Base-by-base conservation (phyloP, 2,797 vertebrate genomes). In the Heterohyrax brucei region DNA sequence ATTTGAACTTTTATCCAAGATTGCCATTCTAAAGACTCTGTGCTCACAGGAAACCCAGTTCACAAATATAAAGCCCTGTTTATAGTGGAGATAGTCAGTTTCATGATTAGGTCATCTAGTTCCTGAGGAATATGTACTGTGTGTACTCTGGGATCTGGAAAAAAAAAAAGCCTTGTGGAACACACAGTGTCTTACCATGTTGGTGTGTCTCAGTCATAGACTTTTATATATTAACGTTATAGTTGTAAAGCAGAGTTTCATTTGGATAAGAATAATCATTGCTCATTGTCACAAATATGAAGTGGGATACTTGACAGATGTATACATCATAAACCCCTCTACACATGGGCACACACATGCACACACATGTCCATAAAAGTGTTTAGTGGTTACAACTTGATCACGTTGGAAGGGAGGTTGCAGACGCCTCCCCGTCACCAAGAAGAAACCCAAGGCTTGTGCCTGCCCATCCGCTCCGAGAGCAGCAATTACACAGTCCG, bases 401-500 rank as follows among this genome's bases (percentile, higher is more conserved):
- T 73, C 72, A 48, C 68, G 28, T 70, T 62, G 48, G 70, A 87
- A 94, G 78, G 72, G 87, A 89, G 73, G 84, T 62, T 46, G 7
- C 73, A 33, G 77, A 64, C 21, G 0, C 50, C 44, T 73, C 84
- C 87, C 46, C 75, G 56, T 94, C 96, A 68, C 89, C 84, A 46
- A 50, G 91, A 61, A 86, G 93, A 95, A 78, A 95, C 93, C 89
- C 56, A 46, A 85, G 80, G 89, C 84, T 61, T 10, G 85, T n/a
- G 93, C 64, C 95, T 88, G 93, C 87, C 96, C 93, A 56, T 70
- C 88, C 84, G 96, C 95, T 81, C 88, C 3, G 0, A 68, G 39
- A 82, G 89, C 76, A 89, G 95, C 93, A 87, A 94, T 96, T 96
- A 94, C 81, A 95, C 92, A 95, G 96, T 92, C 95, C 94, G 12